Base-by-base conservation (phyloP, 1,140 invertebrate genomes). In the Danaus melanippus region DNA sequence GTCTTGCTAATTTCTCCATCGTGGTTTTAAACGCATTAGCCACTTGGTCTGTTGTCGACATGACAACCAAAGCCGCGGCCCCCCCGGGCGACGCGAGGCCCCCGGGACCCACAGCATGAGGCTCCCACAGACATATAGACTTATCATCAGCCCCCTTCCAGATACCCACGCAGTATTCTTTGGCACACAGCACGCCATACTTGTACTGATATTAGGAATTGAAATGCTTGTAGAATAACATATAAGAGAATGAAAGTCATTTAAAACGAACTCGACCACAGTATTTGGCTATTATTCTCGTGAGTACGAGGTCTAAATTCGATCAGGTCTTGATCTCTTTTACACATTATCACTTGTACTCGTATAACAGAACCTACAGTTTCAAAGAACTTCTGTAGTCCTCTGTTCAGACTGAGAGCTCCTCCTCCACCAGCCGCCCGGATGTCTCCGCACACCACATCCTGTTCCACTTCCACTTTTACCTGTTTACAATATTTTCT, bases 81-180 rank as follows among this genome's bases (percentile, higher is more conserved):
- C 89, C 88, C 4, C 74, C 80, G 2, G 78, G 71, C 0, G 79
- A 80, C 10, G 60, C 56, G 0, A 60, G 41, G 0, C 88, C 88
- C 0, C 63, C 53, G 5, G 88, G 88, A 0, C 88, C 87, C 9
- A 80, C 75, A 0, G 81, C 71, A 58, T 88, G 78, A 1, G 88
- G 82, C 58, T 89, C 88, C 73, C 87, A 89, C 70, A 89, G 69
- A 21, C 82, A 82, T 21, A 64, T 84, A 0, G 69, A 51, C n/a
- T 75, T 71, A 10, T 76, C 80, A 17, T 75, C 72, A 0, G 62
- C 60, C 0, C 61, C 74, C 32, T 67, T 69, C 86, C 87, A 90
- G 0, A 89, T 58, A 0, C 68, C 87, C 0, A 88, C 83, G 53
- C 79, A 81, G 52, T 85, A 81, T n/a, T 74, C 63, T 55, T 87